Evolutionary conservation across 2,888 invertebrate species (phyloP).

Genomic region (Rhimphoctona megacephalus): DNA sequence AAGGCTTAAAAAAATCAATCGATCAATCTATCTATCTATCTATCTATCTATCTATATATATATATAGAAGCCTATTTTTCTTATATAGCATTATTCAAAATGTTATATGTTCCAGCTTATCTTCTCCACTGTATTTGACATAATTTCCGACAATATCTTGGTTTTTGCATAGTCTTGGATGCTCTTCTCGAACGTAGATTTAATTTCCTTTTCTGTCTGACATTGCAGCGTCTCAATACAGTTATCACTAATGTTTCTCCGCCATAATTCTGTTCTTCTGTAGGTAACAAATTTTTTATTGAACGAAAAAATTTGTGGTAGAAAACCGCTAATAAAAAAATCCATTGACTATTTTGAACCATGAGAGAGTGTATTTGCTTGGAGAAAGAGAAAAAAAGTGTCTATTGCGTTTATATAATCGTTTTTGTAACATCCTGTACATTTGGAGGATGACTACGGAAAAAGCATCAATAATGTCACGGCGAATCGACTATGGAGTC

Average conservation of each 20-base stretch:
- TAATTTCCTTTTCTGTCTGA: too few relatives aligned
- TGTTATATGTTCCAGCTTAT: neutral
- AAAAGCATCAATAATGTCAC: slow-evolving; percentile 32
- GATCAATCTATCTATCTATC: too few relatives aligned
- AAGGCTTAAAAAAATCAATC: too few relatives aligned
- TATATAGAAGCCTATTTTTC: neutral
- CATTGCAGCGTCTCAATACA: too few relatives aligned
- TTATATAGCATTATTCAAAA: neutral
- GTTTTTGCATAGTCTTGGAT: neutral
- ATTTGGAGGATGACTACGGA: neutral
- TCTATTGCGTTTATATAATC: neutral
- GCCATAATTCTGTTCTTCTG: too few relatives aligned
- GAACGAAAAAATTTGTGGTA: too few relatives aligned
- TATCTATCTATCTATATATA: neutral
- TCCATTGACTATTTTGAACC: too few relatives aligned
- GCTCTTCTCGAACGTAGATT: too few relatives aligned
- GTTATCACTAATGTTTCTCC: too few relatives aligned
- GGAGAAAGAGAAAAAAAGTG: neutral
- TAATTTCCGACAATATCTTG: neutral
- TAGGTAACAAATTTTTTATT: too few relatives aligned
- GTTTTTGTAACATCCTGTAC: slow-evolving; percentile 9
- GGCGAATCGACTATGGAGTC: slow-evolving; percentile 21
- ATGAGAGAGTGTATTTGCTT: neutral
- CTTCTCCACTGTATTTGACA: neutral
- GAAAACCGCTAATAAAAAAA: too few relatives aligned